phyloP scores from a whole-genome alignment of 2,888 invertebrate species.

The Cantharis flavilabris region DNA sequence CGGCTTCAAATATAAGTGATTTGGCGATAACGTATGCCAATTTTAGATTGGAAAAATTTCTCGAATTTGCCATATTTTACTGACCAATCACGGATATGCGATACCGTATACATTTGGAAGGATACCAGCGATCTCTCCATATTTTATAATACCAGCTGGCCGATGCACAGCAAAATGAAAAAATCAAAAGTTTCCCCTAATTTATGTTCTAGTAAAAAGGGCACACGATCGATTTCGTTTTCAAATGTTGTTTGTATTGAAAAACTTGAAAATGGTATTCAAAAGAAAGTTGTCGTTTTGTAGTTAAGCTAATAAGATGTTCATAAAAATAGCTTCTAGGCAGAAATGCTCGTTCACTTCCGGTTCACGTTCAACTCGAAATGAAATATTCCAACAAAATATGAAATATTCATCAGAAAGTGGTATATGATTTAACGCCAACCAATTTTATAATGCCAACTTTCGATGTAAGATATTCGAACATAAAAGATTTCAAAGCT shows the following conservation, averaged over 20 bases:
- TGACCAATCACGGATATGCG: constrained; percentile 3
- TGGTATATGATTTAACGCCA: constrained; percentile 32
- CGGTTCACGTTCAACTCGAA: constrained; percentile 30
- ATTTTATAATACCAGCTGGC: neutral
- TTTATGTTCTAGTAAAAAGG: neutral
- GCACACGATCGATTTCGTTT: neutral
- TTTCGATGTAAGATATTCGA: constrained; percentile 18
- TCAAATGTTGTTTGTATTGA: neutral
- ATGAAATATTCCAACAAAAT: constrained; percentile 33
- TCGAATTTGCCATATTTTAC: constrained; percentile 5
- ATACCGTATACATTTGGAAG: constrained; percentile 9
- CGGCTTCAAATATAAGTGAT: constrained; percentile 5
- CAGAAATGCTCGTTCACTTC: constrained; percentile 30
- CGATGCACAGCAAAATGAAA: neutral
- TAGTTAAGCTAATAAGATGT: constrained; percentile 31
- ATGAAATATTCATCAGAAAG: constrained; percentile 35
- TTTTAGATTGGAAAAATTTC: constrained; percentile 17
- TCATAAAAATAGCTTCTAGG: constrained; percentile 32
- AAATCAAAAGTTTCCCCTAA: neutral
- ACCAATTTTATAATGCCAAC: constrained; percentile 33
- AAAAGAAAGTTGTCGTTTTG: constrained; percentile 8
- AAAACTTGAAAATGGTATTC: neutral
- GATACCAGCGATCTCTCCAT: neutral
- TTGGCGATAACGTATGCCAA: constrained; percentile 14
- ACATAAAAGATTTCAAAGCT: constrained; percentile 13